Conservation (phyloP, 1,140 invertebrate species). For the Bombus confusus region DNA sequence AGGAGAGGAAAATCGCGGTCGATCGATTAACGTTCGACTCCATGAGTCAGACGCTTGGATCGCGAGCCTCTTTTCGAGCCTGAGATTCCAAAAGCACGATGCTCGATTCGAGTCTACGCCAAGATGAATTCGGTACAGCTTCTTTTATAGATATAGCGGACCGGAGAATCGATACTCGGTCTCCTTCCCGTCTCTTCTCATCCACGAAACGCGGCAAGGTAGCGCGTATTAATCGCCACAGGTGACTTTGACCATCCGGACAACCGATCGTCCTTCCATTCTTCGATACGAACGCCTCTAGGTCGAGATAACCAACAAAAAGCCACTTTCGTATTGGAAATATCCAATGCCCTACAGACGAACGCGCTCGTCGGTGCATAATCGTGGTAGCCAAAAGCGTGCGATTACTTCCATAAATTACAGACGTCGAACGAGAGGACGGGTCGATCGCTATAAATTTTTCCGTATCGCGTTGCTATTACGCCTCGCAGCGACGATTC, state of each 20-base stretch:
- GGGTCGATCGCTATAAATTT: neutral
- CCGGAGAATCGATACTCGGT: constrained; percentile 12
- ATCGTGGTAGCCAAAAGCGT: neutral
- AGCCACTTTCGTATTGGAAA: neutral
- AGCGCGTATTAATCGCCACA: neutral
- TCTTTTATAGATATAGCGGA: neutral
- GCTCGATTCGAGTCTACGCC: neutral
- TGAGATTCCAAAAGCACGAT: neutral
- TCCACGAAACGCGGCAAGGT: neutral
- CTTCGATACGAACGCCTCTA: neutral
- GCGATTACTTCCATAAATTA: neutral
- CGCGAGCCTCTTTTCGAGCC: neutral
- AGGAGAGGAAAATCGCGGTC: constrained; percentile 1
- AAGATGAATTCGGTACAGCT: neutral
- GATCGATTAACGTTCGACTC: neutral
- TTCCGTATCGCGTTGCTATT: neutral
- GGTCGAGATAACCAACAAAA: neutral
- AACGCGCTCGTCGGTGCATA: neutral
- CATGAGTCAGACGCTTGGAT: neutral
- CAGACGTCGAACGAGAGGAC: too few species aligned
- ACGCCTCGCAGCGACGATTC: neutral
- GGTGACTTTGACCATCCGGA: neutral
- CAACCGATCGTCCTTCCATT: neutral
- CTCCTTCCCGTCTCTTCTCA: neutral
- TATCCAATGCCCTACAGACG: too few species aligned